Evolutionary conservation across 2,888 invertebrate genomes (phyloP).

Genomic region (Drosophila nr. perissopoda): DNA sequence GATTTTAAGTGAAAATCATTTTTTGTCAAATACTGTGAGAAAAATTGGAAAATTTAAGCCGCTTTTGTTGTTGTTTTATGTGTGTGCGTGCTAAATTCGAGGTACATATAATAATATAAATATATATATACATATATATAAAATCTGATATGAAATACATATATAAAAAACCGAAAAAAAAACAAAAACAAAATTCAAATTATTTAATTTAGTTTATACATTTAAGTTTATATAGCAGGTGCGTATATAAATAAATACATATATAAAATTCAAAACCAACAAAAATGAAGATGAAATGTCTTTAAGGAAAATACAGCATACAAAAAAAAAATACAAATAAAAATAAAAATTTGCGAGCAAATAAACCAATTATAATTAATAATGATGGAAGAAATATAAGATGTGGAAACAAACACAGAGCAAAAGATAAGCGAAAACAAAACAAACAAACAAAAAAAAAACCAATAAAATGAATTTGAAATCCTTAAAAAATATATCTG

Average conservation of each 20-base stretch:
- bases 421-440: conserved; percentile 55
- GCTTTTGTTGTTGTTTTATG: conserved; percentile 77
- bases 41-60: conserved; percentile 36
- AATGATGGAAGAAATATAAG: conserved; percentile 42
- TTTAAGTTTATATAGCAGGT: conserved; percentile 82
- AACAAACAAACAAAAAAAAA: conserved; percentile 66
- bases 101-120: conserved; percentile 59
- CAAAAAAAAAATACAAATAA: conserved; percentile 43
- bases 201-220: conserved; percentile 76
- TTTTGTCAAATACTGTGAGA: conserved; percentile 54
- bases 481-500: conserved; percentile 78
- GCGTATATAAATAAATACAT: conserved; percentile 58
- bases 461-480: conserved; percentile 81
- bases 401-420: conserved; percentile 58
- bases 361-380: conserved; percentile 69
- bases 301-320: conserved; percentile 65
- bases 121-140: conserved; percentile 28
- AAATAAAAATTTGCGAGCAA: conserved; percentile 47
- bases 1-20: conserved; percentile 26
- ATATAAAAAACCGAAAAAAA: conserved; percentile 34
- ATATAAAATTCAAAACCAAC: conserved; percentile 56
- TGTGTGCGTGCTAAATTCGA: conserved; percentile 75
- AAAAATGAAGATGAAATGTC: conserved; percentile 53
- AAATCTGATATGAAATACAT: conserved; percentile 51
- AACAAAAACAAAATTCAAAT: conserved; percentile 65